Percentiles rank a stretch among this genome's conserved stretches.
These are phyloP conservation scores for Sarcophaga carnaria DNA, from an alignment of 2,888 invertebrate genomes.

Conservation along the genomic window DNA sequence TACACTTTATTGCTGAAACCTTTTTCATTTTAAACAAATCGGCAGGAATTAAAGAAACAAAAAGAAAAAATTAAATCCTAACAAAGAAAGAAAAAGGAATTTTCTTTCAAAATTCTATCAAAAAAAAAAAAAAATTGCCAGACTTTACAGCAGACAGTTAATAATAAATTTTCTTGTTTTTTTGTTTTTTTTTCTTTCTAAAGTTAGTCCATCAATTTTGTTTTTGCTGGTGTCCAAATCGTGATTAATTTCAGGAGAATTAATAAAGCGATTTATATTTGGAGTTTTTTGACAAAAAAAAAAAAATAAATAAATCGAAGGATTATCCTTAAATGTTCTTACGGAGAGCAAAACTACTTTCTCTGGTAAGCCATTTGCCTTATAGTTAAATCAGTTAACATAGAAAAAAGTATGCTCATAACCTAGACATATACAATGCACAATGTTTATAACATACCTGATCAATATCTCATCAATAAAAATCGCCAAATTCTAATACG, in stretches of 20 bases:
- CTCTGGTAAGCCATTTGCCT: too few species aligned
- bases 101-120: neutral
- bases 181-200: neutral
- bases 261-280: slow-evolving; percentile 20
- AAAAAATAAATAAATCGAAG: neutral
- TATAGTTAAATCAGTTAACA: too few species aligned
- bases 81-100: neutral
- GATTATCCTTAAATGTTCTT: neutral
- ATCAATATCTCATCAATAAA: neutral
- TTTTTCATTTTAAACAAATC: neutral
- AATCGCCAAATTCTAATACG: neutral
- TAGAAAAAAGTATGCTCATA: too few species aligned
- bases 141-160: slow-evolving; percentile 10
- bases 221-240: slow-evolving; percentile 1
- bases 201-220: too few species aligned
- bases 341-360: too few species aligned
- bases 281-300: neutral
- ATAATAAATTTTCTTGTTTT: slow-evolving; percentile 17
- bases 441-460: neutral
- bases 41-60: neutral
- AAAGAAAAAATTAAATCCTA: neutral
- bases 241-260: slow-evolving; percentile 37
- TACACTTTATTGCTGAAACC: neutral
- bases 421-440: neutral
- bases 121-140: slow-evolving; percentile 2